phyloP scores from a whole-genome alignment of 2,797 vertebrate species.

The Urophycis tenuis region DNA sequence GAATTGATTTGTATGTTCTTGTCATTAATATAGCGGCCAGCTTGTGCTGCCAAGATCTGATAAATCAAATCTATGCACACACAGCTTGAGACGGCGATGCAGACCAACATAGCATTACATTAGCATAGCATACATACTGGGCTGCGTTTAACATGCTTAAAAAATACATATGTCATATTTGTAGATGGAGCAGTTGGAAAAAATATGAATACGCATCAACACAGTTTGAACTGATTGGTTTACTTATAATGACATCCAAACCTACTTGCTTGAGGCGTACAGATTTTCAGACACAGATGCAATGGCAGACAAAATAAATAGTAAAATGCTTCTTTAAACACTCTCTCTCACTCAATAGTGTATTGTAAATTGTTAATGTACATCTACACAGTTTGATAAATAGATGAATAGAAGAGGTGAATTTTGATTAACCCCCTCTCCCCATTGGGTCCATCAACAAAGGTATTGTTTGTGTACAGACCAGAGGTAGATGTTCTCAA shows the following conservation, averaged over 20 bases:
- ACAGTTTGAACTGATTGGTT: constrained; percentile 1
- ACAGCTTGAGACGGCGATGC: background rate
- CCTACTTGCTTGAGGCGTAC: background rate
- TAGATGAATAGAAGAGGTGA: background rate
- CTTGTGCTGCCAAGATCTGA: background rate
- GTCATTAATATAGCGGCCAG: background rate
- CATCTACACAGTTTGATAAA: background rate
- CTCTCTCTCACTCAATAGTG: background rate
- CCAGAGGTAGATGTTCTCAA: background rate
- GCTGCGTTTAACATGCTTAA: background rate
- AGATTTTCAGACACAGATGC: background rate
- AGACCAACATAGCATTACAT: background rate
- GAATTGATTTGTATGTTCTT: background rate
- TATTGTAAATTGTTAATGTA: background rate
- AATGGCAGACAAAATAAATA: background rate
- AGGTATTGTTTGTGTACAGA: background rate
- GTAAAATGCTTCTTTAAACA: background rate
- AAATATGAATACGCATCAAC: background rate
- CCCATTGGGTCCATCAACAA: background rate
- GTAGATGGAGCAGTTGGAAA: background rate
- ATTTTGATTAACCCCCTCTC: background rate
- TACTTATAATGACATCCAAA: background rate
- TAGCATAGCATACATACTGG: background rate
- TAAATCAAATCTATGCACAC: background rate
- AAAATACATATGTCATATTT: background rate